These are phyloP conservation scores for Anoplophora glabripennis DNA, from an alignment of 1,140 invertebrate genomes.

Conservation along the genomic window DNA sequence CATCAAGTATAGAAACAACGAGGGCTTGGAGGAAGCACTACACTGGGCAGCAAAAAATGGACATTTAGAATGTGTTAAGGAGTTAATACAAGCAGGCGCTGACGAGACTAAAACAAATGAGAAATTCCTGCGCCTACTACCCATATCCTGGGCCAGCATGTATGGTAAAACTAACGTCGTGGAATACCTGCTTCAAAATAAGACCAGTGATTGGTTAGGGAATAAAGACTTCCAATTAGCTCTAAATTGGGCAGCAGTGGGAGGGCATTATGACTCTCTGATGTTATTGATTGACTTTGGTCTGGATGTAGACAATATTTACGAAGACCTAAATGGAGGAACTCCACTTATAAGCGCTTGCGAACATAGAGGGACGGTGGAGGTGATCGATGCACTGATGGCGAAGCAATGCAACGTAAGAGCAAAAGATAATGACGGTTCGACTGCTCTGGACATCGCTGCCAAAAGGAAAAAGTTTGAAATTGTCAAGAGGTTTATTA, in stretches of 20 bases:
- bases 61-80: not conserved
- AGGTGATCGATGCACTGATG: not conserved
- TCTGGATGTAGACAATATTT: not conserved
- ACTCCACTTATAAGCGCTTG: not conserved
- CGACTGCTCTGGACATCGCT: not conserved
- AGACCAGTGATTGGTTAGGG: not conserved
- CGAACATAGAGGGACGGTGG: not conserved
- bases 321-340: not conserved
- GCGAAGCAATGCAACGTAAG: not conserved
- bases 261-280: not conserved
- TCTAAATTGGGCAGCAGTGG: not conserved
- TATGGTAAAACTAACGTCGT: not conserved
- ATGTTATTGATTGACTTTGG: not conserved
- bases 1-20: not conserved
- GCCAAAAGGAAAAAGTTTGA: not conserved
- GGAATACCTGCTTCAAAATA: not conserved
- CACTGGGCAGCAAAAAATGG: not conserved
- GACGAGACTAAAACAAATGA: not conserved
- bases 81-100: not conserved
- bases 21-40: not conserved
- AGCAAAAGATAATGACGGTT: not conserved
- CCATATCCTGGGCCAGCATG: not conserved
- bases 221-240: conserved; percentile 1
- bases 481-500: not conserved
- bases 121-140: not conserved